Evolutionary conservation across 2,888 invertebrate species (phyloP), one percentile per base, ranked within the genome.

Genomic region (Zaprionus obscuricornis): DNA sequence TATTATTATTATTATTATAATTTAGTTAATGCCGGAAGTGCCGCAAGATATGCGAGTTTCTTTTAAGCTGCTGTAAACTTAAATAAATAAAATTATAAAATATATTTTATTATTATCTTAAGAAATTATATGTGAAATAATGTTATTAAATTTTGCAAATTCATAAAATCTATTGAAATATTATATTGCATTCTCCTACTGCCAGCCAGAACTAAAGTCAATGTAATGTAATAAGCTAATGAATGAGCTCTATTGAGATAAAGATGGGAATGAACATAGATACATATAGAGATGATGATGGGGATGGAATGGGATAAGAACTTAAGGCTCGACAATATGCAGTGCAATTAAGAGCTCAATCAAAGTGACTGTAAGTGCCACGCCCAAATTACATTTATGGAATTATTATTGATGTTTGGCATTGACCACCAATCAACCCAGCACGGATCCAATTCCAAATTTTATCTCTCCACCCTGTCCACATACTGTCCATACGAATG

Each of bases 291-390:
- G n/a, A n/a, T n/a, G n/a, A 7, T n/a, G 17, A 27, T 16, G 10
- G 33, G 17, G 24, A 13, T 11, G 37, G 16, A 37, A 22, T 6
- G 20, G 27, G 42, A 27, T 45, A 50, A 40, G 39, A 40, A 55
- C 74, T 63, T 65, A 60, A 67, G 79, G 71, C 75, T 71, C 71
- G 66, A 64, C 71, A 73, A 63, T n/a, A n/a, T 71, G 65, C 76
- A 74, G 68, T 85, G 66, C 83, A 83, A 83, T 83, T 83, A 83
- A 85, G 85, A 74, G 79, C 85, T 85, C 85, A 83, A 83, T 83
- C 85, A 83, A 66, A 66, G 74, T 66, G 74, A 67, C 71, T 69
- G 56, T 64, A 70, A 49, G 58, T 65, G 63, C 55, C 57, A 67
- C 68, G 34, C 34, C 60, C 74, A 67, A 75, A 85, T 85, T 78